phyloP scores from a whole-genome alignment of 2,888 invertebrate species.

The Athetis lepigone region DNA sequence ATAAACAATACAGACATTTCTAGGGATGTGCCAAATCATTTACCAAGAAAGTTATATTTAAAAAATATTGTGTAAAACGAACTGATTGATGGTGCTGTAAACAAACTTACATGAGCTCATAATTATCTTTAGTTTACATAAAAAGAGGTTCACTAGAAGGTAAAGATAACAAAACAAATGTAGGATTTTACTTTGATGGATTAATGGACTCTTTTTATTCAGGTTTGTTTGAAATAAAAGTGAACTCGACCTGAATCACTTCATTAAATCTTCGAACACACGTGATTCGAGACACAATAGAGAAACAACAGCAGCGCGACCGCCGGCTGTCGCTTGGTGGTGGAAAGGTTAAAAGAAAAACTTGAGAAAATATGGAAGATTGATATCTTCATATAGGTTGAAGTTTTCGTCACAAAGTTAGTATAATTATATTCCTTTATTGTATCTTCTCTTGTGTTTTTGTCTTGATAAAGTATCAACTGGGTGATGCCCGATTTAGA shows the following conservation, averaged over 20 bases:
- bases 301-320: no score
- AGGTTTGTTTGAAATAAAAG: conserved; percentile 15
- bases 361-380: no score
- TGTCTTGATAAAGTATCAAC: no score
- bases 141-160: conserved; percentile 6
- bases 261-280: no score
- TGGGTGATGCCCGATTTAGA: no score
- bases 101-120: conserved; percentile 39
- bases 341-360: no score
- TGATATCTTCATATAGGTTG: no score
- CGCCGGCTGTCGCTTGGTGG: no score
- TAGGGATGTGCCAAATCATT: conserved; percentile 18
- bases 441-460: no score
- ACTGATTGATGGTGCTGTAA: conserved; percentile 45
- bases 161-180: conserved; percentile 26
- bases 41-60: conserved; percentile 7
- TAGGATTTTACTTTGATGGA: conserved; percentile 20
- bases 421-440: no score
- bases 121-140: conserved; percentile 32
- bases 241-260: conserved; percentile 16
- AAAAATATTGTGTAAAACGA: conserved; percentile 13
- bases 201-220: conserved; percentile 11
- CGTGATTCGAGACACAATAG: no score
- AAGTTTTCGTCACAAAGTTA: no score
- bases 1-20: conserved; percentile 28